Evolutionary conservation across 2,888 invertebrate genomes (phyloP), one percentile per base, ranked within the genome.

Genomic region (Drosophila pullipes): DNA sequence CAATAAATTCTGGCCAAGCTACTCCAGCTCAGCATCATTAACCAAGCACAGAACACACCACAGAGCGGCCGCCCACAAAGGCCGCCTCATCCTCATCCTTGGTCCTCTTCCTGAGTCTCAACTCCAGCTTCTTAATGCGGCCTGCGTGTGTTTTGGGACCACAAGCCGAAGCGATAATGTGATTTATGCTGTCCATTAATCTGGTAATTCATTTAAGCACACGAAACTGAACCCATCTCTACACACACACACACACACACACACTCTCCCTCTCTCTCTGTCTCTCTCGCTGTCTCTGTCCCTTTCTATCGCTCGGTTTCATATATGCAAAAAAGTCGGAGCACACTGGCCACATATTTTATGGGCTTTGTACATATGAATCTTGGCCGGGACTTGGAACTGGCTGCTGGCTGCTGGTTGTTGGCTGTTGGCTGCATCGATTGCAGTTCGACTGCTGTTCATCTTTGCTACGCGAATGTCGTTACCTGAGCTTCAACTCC

Each of bases 131-230:
- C 84, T 78, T 85, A 83, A 83, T 78, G 81, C 86, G 81, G 81
- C 69, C 78, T 69, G 74, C 82, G 69, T 76, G 67, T 74, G 76
- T 80, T 83, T 83, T 78, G 76, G 76, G 75, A 79, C 82, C 88
- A 83, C 83, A 85, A 85, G 88, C 79, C 85, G 93, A 93, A 93
- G 93, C 93, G 93, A 93, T 93, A 93, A 93, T 93, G 93, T 93
- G 92, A 93, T 93, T 93, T 93, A 93, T 93, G 90, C 91, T 84
- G 89, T 92, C 93, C 93, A 93, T 93, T 93, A 93, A 93, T 93
- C 92, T 93, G 92, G 93, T 92, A 93, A 93, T 93, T 92, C 93
- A 93, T 92, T 93, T 92, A 89, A 78, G 83, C 85, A 74, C 88
- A 87, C 85, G 88, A 87, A 85, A 85, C 88, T 76, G 84, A 83